Conservation (phyloP, 1,140 invertebrate species). For the Drosophila miranda region DNA sequence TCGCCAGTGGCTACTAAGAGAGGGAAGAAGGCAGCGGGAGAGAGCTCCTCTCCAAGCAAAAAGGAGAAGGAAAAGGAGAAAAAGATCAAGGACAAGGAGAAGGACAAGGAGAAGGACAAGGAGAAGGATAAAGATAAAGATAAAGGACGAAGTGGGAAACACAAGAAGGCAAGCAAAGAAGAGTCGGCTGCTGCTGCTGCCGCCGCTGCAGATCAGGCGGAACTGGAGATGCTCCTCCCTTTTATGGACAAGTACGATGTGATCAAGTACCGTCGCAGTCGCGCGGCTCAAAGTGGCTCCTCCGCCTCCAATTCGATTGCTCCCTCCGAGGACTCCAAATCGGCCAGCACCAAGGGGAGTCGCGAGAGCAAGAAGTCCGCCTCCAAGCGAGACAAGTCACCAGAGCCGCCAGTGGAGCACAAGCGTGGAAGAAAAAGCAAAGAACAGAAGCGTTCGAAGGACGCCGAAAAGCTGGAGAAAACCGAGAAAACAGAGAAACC, state of each 20-base stretch:
- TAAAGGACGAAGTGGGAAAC: conserved; percentile 43
- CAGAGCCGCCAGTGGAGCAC: conserved; percentile 37
- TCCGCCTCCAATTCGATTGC: conserved; percentile 53
- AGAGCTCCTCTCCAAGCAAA: conserved; percentile 1
- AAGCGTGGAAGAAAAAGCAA: conserved; percentile 62
- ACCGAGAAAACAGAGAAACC: conserved; percentile 28
- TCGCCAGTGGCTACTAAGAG: conserved; percentile 31
- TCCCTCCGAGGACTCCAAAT: conserved; percentile 56
- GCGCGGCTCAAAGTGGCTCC: conserved; percentile 60
- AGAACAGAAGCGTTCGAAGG: conserved; percentile 54
- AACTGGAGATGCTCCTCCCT: conserved; percentile 71
- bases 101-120: conserved; percentile 36
- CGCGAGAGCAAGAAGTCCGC: conserved; percentile 39
- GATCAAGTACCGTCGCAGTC: conserved; percentile 86
- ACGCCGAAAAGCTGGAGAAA: conserved; percentile 21
- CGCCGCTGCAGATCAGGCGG: conserved; percentile 66
- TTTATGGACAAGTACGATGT: conserved; percentile 85
- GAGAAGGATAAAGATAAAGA: conserved; percentile 44
- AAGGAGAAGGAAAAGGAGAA: conserved; percentile 42
- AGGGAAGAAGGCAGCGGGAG: conserved; percentile 24
- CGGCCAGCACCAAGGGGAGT: conserved; percentile 41
- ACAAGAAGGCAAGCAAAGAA: conserved; percentile 61
- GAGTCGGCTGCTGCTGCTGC: conserved; percentile 60
- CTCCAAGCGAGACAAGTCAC: conserved; percentile 37
- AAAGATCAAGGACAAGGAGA: conserved; percentile 40